Conservation (phyloP, 2,797 vertebrate genomes). For the Phrynocephalus vlangalii region DNA sequence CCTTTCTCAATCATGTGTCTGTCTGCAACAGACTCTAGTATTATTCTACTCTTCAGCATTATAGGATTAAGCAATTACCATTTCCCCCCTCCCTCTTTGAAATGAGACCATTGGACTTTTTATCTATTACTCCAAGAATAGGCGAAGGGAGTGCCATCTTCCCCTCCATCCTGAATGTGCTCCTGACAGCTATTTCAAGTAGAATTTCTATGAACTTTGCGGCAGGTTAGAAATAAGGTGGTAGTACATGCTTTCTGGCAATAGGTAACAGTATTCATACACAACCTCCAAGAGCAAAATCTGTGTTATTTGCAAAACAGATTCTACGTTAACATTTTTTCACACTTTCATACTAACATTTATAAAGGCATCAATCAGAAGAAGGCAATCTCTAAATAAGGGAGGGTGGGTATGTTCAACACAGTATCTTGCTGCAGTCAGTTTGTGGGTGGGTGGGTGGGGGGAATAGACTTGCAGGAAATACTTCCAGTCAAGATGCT, state of each 20-base stretch:
- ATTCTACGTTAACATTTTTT: background rate
- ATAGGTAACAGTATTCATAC: conserved; percentile 13
- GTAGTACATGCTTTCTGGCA: conserved; percentile 35
- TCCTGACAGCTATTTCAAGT: conserved; percentile 47
- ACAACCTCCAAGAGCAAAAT: conserved; percentile 20
- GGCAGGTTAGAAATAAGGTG: background rate
- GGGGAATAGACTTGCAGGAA: background rate
- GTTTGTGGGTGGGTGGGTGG: no score
- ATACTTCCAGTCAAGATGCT: background rate
- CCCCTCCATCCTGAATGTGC: no score
- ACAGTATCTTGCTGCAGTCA: background rate
- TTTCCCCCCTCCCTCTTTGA: conserved; percentile 42
- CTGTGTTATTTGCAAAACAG: background rate
- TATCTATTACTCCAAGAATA: background rate
- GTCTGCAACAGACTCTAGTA: conserved; percentile 39
- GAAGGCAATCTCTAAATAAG: background rate
- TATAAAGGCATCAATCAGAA: background rate
- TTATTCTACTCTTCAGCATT: conserved; percentile 27
- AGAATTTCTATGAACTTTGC: conserved; percentile 15
- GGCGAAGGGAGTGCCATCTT: no score
- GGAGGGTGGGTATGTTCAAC: no score
- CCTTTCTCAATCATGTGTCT: conserved; percentile 26
- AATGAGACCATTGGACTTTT: background rate
- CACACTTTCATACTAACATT: background rate
- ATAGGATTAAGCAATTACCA: conserved; percentile 39